A percentile compares a stretch with the other conserved stretches of the same genome.
Evolutionary conservation across 2,797 vertebrate species (phyloP).

Genomic region (Erpetoichthys calabaricus): DNA sequence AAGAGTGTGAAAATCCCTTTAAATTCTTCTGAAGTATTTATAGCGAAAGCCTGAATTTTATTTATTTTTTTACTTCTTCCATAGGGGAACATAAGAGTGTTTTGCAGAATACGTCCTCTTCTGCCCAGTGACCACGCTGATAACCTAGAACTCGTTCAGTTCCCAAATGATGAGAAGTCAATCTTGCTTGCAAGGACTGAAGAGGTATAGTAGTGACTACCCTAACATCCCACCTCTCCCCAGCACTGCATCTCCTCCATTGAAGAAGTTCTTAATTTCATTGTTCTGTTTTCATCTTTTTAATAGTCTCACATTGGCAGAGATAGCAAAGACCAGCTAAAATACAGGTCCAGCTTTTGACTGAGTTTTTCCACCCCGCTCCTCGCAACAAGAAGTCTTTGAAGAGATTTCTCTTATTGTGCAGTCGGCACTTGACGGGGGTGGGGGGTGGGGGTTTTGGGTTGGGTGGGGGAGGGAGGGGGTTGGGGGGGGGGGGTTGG

Average conservation of each 20-base stretch:
- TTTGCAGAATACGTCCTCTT: slow-evolving; percentile 71
- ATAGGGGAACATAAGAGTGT: slow-evolving; percentile 80
- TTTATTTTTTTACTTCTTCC: not conserved
- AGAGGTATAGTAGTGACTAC: slow-evolving; percentile 39
- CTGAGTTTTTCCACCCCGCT: slow-evolving; percentile 57
- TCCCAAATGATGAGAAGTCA: slow-evolving; percentile 40
- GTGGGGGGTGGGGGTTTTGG: too few species aligned
- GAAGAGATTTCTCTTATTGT: slow-evolving; percentile 76
- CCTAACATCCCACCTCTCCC: not conserved
- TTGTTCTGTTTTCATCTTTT: not conserved
- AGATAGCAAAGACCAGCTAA: slow-evolving; percentile 46
- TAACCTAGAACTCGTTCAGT: slow-evolving; percentile 38
- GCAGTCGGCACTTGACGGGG: slow-evolving; percentile 77
- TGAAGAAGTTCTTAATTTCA: not conserved
- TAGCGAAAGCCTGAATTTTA: not conserved
- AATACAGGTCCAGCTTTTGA: slow-evolving; percentile 78
- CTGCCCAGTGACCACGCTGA: slow-evolving; percentile 28
- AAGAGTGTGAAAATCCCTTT: too few species aligned
- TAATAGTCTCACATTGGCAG: slow-evolving; percentile 60
- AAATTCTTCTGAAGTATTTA: not conserved
- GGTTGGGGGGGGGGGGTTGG: too few species aligned
- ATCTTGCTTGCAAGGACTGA: slow-evolving; percentile 52
- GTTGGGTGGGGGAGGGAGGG: too few species aligned
- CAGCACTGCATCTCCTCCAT: not conserved
- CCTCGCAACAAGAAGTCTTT: slow-evolving; percentile 64